Evolutionary conservation across 2,888 invertebrate genomes (phyloP).

Genomic region (Hymenopus coronatus): DNA sequence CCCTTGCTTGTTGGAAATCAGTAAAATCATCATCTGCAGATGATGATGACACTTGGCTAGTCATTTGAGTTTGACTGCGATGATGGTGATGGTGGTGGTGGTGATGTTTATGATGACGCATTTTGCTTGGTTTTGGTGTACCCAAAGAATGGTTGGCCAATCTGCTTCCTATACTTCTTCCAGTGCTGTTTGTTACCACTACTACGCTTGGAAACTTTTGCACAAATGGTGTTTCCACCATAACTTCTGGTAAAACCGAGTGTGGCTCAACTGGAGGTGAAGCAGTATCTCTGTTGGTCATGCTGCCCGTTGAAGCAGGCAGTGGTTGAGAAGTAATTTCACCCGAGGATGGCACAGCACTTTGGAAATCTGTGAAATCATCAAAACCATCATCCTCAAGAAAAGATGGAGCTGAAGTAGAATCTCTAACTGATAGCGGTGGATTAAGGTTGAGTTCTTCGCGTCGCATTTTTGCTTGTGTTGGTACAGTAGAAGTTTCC

Average conservation of each 20-base stretch:
- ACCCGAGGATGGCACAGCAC: conserved; percentile 37
- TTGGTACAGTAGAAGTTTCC: not conserved
- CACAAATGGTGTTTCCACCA: not conserved
- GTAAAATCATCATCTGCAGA: conserved; percentile 30
- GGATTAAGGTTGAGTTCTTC: conserved; percentile 25
- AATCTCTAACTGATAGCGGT: not conserved
- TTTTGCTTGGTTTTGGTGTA: conserved; percentile 40
- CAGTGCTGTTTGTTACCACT: conserved; percentile 41
- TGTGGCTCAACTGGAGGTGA: not conserved
- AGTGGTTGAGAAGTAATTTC: not conserved
- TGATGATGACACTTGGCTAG: not conserved
- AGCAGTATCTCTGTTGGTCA: no score
- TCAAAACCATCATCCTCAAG: conserved; percentile 39
- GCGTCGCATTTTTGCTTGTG: not conserved
- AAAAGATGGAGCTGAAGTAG: not conserved
- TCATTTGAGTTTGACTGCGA: not conserved
- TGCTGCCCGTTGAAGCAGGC: not conserved
- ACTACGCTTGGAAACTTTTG: conserved; percentile 35
- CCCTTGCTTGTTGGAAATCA: conserved; percentile 36
- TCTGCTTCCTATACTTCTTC: conserved; percentile 48
- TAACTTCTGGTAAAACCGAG: not conserved
- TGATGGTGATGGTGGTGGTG: conserved; percentile 23
- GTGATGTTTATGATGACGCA: conserved; percentile 26
- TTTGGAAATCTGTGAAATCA: conserved; percentile 54
- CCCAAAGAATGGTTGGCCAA: conserved; percentile 51